phyloP scores from a whole-genome alignment of 2,797 vertebrate genomes.

The Muscicapa striata region DNA sequence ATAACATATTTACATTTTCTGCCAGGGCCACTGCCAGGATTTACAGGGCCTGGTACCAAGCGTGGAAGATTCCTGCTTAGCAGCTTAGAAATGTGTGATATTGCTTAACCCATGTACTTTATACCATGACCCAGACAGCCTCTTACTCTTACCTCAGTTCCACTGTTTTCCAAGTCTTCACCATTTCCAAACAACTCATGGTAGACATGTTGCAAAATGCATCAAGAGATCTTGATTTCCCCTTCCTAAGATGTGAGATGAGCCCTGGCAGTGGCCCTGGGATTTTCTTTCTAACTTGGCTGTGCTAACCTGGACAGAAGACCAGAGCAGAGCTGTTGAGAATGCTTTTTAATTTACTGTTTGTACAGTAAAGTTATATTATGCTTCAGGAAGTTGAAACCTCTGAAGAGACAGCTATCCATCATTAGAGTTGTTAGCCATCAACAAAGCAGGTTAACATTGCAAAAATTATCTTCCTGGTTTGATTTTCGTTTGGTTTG shows the following conservation, averaged over 20 bases:
- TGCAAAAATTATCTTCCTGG: background rate
- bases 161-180: background rate
- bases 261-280: conserved; percentile 61
- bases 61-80: background rate
- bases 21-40: conserved; percentile 53
- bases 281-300: conserved; percentile 54
- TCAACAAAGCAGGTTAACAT: background rate
- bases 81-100: background rate
- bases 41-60: background rate
- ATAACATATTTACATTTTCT: conserved; percentile 51
- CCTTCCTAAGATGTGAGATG: background rate
- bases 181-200: background rate
- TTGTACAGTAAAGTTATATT: background rate
- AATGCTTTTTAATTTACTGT: conserved; percentile 12
- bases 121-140: background rate
- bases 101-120: background rate
- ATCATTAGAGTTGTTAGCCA: background rate
- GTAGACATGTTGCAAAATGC: background rate
- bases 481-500: background rate
- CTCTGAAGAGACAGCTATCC: background rate
- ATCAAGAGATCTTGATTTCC: background rate
- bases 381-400: background rate
- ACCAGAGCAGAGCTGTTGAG: background rate
- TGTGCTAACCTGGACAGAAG: conserved; percentile 45
- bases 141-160: background rate